Evolutionary conservation across 2,888 invertebrate genomes (phyloP).

Genomic region (Alitta virens): DNA sequence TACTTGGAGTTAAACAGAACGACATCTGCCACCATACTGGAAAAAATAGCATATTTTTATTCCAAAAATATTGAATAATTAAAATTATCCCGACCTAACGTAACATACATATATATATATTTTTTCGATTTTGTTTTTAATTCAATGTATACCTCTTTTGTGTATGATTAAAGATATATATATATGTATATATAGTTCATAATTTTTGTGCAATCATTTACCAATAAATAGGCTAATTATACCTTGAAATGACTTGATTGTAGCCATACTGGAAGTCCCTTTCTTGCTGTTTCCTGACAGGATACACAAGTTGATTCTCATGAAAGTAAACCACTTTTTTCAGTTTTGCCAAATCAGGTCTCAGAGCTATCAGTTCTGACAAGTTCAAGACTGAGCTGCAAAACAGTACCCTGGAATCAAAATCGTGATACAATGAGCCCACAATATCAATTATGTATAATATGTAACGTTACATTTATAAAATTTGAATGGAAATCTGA

Average conservation of each 20-base stretch:
- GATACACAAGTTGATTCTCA: conserved; percentile 75
- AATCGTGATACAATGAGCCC: not conserved
- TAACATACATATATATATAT: not conserved
- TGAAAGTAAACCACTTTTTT: conserved; percentile 74
- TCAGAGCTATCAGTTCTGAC: conserved; percentile 68
- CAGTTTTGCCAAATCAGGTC: conserved; percentile 64
- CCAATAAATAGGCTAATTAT: conserved; percentile 18
- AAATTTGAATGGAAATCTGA: too few species aligned
- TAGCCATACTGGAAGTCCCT: conserved; percentile 75
- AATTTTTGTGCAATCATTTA: not conserved
- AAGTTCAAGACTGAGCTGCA: conserved; percentile 71
- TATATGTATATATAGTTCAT: too few species aligned
- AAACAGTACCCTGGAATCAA: conserved; percentile 62
- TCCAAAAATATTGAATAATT: not conserved
- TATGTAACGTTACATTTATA: too few species aligned
- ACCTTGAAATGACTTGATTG: conserved; percentile 73
- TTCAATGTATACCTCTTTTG: too few species aligned
- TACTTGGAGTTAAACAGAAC: conserved; percentile 72
- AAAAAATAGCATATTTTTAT: not conserved
- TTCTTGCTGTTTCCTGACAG: conserved; percentile 66
- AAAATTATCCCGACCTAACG: not conserved
- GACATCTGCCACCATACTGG: conserved; percentile 69
- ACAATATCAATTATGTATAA: too few species aligned
- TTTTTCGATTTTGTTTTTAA: too few species aligned
- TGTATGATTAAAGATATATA: too few species aligned